Conservation (phyloP, 2,797 vertebrate species). For the Myioborus miniatus region DNA sequence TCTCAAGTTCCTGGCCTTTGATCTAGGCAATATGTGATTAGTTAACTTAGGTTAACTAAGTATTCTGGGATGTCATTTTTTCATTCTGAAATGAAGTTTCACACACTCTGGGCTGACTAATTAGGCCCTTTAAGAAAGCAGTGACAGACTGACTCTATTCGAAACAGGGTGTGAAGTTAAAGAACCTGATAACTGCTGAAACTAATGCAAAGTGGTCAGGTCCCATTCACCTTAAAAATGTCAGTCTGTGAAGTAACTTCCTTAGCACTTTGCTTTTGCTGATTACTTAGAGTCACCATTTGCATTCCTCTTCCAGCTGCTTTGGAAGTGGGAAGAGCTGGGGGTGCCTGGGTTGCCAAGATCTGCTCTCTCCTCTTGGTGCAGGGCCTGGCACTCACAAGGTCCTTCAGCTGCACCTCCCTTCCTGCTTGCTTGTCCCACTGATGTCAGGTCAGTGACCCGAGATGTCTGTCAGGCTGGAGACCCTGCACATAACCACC, state of each 20-base stretch:
- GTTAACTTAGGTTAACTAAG: background rate
- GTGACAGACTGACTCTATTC: background rate
- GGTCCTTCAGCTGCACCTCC: background rate
- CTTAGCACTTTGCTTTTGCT: background rate
- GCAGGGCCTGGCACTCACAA: background rate
- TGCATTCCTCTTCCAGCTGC: background rate
- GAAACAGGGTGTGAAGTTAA: background rate
- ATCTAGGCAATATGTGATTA: background rate
- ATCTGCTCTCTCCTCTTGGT: rapidly evolving
- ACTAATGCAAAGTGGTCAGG: background rate
- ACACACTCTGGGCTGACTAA: background rate
- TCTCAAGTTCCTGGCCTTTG: background rate
- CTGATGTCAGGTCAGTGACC: background rate
- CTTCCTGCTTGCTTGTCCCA: background rate
- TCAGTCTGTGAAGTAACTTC: background rate
- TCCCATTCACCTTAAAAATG: background rate
- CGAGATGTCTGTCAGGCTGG: background rate
- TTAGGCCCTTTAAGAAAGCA: background rate
- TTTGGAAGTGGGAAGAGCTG: background rate
- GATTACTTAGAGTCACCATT: background rate
- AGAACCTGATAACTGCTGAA: background rate
- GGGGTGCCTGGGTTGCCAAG: background rate
- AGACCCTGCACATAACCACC: background rate
- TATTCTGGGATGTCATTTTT: background rate
- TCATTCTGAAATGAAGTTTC: background rate